Base-by-base conservation (phyloP, 1,140 invertebrate species). In the Proctacanthus coquilletti region DNA sequence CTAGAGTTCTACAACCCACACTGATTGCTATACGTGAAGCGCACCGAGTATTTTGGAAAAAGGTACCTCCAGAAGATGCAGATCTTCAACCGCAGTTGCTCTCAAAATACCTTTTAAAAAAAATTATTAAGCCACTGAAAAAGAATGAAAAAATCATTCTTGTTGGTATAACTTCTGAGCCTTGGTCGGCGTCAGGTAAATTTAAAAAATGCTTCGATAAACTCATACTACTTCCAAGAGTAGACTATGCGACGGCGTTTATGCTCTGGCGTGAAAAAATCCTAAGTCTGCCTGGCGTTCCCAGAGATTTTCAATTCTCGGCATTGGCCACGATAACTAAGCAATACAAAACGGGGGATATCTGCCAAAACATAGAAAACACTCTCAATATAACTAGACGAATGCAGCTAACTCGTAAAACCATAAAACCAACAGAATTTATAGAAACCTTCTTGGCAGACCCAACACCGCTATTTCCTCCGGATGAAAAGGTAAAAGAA, bases 11-110 rank as follows among this genome's bases (percentile, higher is more conserved):
- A 17, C 77, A 87, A 50, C 86, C 86, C 1, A 72, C 81, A 2
- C 70, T 92, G 0, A 73, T 91, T 43, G 78, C 75, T 45, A 74
- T 92, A 43, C 75, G 80, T 41, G 70, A 74, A 14, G 84, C 77
- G 18, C 84, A 91, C 51, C 81, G 77, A 49, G 70, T 80, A 17
- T 89, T 83, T 57, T 70, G 79, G 42, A 89, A 86, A 49, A 84
- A 80, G 62, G 57, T 77, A 2, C 64, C 52, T 0, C 25, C 44
- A 10, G 52, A 53, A 2, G 18, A 41, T 19, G 23, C 19, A 2
- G 18, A 20, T 1, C 39, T 57, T 8, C 51, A 61, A 51, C 73
- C 55, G 51, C 73, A 71, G 44, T 49, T 75, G 15, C 50, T 82
- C 11, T 73, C 69, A 39, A 70, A 75, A 44, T 63, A 67, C 25